Base-by-base conservation (phyloP, 2,797 vertebrate species). In the Nannoperca obscura region DNA sequence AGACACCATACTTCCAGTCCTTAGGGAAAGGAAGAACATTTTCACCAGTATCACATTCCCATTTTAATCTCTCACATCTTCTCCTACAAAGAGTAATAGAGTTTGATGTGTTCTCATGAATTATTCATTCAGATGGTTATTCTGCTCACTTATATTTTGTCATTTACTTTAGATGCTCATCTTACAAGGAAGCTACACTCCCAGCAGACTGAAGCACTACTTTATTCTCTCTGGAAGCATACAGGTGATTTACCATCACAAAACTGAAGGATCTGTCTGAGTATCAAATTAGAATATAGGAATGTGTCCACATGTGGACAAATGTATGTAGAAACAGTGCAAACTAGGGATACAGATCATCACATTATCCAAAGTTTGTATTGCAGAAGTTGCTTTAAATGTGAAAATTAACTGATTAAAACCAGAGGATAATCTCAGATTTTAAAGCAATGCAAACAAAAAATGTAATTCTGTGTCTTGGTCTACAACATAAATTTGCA, bases 31-130 rank as follows among this genome's bases (percentile, higher is more conserved):
- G 47, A 57, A 52, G 78, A 81, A 78, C 55, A 86, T 78, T 79
- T 84, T 77, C 71, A 84, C 77, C 71, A 74, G 74, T 53, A 80
- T 76, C 80, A 86, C 65, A 68, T 85, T 84, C 79, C 80, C 74
- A 81, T 86, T 82, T 80, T 86, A 85, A 89, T 90, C 84, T 78
- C 80, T 76, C 66, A 73, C 78, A 82, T 85, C 74, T 77, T 72
- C 70, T 66, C 68, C 64, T 49, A 82, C 80, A 80, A 82, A 68
- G 79, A 85, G 75, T 80, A 88, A 90, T 80, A 34, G 76, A 71
- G 71, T 83, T 83, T 89, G 81, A 79, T 84, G 84, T 47, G 24
- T 74, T 78, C 50, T 69, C 71, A 70, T 88, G 80, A 82, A 91
- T 89, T 79, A 89, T 89, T 89, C 81, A 91, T 74, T 30, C 80